Percentiles rank a stretch among this genome's conserved stretches.
Evolutionary conservation across 2,113 vertebrate genomes (phyloP).

Genomic region (Saimiri boliviensis): DNA sequence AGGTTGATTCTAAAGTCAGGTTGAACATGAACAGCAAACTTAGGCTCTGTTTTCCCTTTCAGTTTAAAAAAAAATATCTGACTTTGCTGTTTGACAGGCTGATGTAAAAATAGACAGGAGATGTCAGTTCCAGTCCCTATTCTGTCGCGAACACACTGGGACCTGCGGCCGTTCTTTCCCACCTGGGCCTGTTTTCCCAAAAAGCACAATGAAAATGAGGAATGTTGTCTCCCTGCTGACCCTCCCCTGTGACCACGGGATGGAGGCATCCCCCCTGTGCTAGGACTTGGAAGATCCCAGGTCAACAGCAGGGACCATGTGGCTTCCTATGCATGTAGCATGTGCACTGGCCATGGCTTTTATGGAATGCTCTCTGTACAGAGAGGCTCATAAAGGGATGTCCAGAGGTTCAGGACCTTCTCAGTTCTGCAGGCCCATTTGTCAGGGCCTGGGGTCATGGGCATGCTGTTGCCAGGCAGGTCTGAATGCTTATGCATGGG

Average conservation of each 20-base stretch:
- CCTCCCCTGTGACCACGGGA: accelerated
- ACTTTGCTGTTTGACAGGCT: background rate
- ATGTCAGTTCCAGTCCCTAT: background rate
- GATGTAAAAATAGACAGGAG: background rate
- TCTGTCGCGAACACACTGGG: background rate
- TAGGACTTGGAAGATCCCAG: background rate
- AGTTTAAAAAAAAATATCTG: background rate
- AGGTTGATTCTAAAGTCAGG: background rate
- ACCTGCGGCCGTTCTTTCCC: background rate
- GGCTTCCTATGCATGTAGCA: background rate
- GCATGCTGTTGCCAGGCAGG: background rate
- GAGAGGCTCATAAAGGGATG: background rate
- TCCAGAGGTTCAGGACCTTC: background rate
- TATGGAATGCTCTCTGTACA: accelerated
- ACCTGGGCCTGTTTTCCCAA: background rate
- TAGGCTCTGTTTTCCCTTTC: background rate
- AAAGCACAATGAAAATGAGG: background rate
- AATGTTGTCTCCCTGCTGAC: background rate
- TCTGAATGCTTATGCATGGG: background rate
- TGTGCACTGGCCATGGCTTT: background rate
- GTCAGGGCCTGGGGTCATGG: background rate
- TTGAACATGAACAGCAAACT: background rate
- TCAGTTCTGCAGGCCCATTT: background rate
- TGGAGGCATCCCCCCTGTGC: accelerated
- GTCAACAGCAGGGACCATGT: accelerated